Base-by-base conservation (phyloP, 1,140 invertebrate genomes). In the Dryas iulia region DNA sequence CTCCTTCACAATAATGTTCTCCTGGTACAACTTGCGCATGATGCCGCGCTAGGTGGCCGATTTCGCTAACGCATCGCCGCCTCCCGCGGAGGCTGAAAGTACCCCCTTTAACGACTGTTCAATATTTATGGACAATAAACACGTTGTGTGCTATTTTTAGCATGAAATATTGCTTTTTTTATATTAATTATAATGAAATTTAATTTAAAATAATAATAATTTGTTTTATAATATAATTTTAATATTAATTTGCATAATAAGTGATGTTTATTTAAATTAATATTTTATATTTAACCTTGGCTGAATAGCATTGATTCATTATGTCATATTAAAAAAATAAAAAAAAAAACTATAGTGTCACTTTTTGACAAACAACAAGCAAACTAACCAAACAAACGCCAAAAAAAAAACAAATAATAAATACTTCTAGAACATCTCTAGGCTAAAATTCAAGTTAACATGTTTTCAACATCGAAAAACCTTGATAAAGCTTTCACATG, bases 21-120 rank as follows among this genome's bases (percentile, higher is more conserved):
- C 60, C 39, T 62, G 60, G 60, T 62, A 53, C 14, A 26, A 62
- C 33, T 62, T 26, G 35, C 60, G 60, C 39, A 53, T 53, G 39
- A 39, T 35, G 39, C 39, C 47, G 60, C 39, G 60, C 60, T 39
- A 62, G 47, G 60, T 53, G 39, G 60, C 60, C 39, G 26, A 53
- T 53, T 53, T 26, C 26, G 28, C 35, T 18, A 62, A 61, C 23
- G 47, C 39, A 21, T 54, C 4, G 10, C 30, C 30, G 30, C 53
- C 53, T 54, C 53, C 53, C 53, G 53, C 21, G 53, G 53, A 23
- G 53, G 53, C 23, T 54, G 10, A 8, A 47, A 47, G 39, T 47
- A 14, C 39, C 33, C 39, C 39, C 14, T 47, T 47, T n/a, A n/a
- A n/a, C 7, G 18, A 47, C 14, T 47, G 3, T 47, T 39, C n/a